Evolutionary conservation across 2,113 vertebrate genomes (phyloP), one percentile per base, ranked within the genome.

Genomic region (Tautogolabrus adspersus): DNA sequence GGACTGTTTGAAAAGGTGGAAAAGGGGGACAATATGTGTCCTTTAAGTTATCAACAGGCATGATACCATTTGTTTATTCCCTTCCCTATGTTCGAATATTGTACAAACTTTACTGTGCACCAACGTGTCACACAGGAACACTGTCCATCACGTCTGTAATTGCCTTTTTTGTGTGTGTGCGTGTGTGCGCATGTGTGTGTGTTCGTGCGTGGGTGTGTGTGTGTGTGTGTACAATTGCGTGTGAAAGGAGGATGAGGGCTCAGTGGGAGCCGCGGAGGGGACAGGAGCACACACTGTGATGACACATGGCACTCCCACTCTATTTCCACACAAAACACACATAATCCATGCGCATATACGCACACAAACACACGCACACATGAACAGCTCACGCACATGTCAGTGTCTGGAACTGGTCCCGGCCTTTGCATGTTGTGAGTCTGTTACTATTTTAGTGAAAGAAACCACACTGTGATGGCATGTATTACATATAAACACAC

Each of bases 241-340:
- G 54, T 46, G 63, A 38, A 21, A 8, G 66, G 34, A 12, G 19
- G 22, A 37, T 56, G 38, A 79, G 74, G 72, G 58, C 85, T 75
- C 87, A 66, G 88, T 83, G 55, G 81, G 88, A 86, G 55, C 62
- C 82, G 76, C 11, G 63, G 51, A 88, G 76, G 75, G 87, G 83
- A 89, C 87, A 90, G 90, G 82, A 88, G 82, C 71, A 85, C 92
- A 89, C 82, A 87, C 92, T 90, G 93, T 58, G 91, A 81, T 81
- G 87, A 92, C 90, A 94, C 93, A 92, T 94, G 93, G 89, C 89
- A 82, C 88, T 83, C 81, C 86, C 76, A 88, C 87, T 78, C 66
- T 72, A 69, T 75, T 86, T 76, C 79, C 78, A 84, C 80, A 85
- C 23, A 52, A 82, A n/a, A 64, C 82, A 87, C 76, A 78, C 76